phyloP scores from a whole-genome alignment of 2,113 vertebrate species.

The Athene noctua region DNA sequence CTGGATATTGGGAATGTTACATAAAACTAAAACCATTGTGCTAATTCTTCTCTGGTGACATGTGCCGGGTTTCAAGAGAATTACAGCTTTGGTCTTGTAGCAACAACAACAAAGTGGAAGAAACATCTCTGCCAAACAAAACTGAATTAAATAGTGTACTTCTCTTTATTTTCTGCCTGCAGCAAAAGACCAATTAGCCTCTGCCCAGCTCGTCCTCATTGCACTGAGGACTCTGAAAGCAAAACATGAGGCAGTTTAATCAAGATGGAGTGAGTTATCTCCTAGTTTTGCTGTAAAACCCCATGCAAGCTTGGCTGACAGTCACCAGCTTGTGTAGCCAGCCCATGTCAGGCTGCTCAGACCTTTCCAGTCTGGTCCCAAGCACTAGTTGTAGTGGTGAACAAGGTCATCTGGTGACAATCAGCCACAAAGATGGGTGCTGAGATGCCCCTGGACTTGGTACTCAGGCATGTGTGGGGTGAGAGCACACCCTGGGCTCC shows the following conservation, averaged over 20 bases:
- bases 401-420: background rate
- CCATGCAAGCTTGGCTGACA: background rate
- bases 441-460: background rate
- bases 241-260: background rate
- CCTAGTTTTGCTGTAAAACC: background rate
- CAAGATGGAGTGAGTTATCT: background rate
- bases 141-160: background rate
- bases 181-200: background rate
- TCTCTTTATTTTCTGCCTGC: background rate
- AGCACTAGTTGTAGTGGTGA: background rate
- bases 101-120: background rate
- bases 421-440: background rate
- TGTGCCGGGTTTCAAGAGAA: background rate
- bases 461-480: background rate
- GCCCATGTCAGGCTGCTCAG: background rate
- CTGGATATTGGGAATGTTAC: background rate
- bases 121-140: background rate
- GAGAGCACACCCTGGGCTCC: background rate
- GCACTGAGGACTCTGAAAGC: background rate
- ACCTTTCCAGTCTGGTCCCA: background rate
- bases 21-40: conserved; percentile 3
- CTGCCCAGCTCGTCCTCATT: background rate
- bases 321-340: fast-evolving
- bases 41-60: conserved; percentile 18
- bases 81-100: background rate